Conservation (phyloP, 2,113 vertebrate species). For the Apus apus region DNA sequence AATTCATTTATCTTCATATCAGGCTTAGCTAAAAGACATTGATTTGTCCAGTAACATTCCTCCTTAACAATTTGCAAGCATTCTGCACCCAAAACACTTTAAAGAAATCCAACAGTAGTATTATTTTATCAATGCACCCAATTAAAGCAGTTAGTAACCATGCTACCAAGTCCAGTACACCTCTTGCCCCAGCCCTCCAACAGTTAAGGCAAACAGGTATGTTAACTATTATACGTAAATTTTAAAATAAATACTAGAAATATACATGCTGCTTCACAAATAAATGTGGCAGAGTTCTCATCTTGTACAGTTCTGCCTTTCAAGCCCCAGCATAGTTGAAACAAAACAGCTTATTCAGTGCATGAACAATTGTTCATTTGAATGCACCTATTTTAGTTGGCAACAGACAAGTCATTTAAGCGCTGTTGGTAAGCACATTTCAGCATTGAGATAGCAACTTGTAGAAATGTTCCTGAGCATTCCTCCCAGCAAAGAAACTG, state of each 20-base stretch:
- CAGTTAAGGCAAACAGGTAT: background rate
- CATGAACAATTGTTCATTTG: background rate
- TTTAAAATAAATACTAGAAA: background rate
- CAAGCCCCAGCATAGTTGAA: background rate
- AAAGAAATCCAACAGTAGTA: background rate
- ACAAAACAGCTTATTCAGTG: background rate
- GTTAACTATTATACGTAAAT: background rate
- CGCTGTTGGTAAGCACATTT: background rate
- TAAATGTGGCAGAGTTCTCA: background rate
- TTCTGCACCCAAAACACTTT: background rate
- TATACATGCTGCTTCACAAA: background rate
- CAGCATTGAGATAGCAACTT: background rate
- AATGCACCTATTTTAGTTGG: background rate
- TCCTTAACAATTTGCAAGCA: background rate
- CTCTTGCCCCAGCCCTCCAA: background rate
- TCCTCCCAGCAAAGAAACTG: background rate
- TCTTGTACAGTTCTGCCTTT: background rate
- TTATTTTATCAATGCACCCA: background rate
- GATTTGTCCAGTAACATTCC: background rate
- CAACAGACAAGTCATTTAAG: background rate
- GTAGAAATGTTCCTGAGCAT: background rate
- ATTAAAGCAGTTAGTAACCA: background rate
- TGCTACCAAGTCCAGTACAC: background rate
- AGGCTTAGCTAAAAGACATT: background rate
- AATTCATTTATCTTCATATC: background rate